Conservation (phyloP, 2,113 vertebrate species). For the Zootoca vivipara region DNA sequence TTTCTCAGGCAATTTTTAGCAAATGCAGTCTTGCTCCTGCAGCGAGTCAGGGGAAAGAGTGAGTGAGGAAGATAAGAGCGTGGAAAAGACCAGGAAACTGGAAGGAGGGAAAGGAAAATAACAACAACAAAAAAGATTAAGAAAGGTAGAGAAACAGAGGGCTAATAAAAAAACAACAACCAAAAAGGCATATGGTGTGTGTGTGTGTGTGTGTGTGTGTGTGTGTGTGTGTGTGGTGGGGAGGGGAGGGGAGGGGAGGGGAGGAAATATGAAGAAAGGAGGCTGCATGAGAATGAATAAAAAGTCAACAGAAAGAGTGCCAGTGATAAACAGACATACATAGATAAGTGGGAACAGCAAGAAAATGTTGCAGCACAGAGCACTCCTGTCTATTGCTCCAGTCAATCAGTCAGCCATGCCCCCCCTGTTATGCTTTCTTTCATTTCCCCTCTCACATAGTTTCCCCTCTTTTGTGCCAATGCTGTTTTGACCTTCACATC, state of each 20-base stretch:
- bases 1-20: slow-evolving; percentile 42
- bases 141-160: rapidly evolving
- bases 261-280: background rate
- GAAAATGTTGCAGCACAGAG: background rate
- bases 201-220: background rate
- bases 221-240: too few species aligned
- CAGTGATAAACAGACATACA: slow-evolving; percentile 2
- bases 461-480: background rate
- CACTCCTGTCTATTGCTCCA: background rate
- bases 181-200: background rate
- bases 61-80: slow-evolving; percentile 11
- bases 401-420: background rate
- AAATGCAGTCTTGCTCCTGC: slow-evolving; percentile 7
- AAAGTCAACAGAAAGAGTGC: background rate
- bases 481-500: background rate
- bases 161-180: slow-evolving; percentile 18
- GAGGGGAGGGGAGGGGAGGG: background rate
- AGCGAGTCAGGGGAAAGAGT: slow-evolving; percentile 3
- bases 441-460: background rate
- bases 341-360: background rate
- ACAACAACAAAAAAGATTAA: background rate
- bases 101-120: background rate
- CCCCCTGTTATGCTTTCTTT: too few species aligned
- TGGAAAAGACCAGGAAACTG: background rate
- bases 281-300: slow-evolving; percentile 2